Percentiles rank a stretch among this genome's conserved stretches.
Conservation (phyloP, 2,888 invertebrate species). For the Xiphydria camelus region DNA sequence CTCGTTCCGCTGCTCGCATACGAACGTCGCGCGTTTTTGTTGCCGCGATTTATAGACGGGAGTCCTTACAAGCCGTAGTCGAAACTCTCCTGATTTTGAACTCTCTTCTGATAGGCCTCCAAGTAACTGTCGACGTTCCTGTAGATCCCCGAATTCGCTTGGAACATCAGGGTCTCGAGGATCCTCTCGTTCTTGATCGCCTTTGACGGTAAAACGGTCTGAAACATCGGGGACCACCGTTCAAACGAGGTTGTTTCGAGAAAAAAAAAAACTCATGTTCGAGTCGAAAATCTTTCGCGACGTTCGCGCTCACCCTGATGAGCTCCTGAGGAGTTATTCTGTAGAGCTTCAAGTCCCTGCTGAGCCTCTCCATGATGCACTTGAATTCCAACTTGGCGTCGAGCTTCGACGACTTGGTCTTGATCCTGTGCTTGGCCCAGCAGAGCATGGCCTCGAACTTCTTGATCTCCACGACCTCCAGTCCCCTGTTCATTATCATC, state of each 20-base stretch:
- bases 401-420: constrained; percentile 66
- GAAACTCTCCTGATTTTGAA: constrained; percentile 88
- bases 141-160: constrained; percentile 92
- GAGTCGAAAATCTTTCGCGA: too few relatives aligned
- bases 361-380: constrained; percentile 89
- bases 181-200: constrained; percentile 91
- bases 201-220: constrained; percentile 88
- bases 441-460: constrained; percentile 93
- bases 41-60: too few relatives aligned
- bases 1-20: background rate
- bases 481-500: constrained; percentile 89
- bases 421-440: constrained; percentile 86
- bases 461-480: constrained; percentile 85
- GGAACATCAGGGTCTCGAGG: constrained; percentile 89
- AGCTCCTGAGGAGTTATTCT: constrained; percentile 91
- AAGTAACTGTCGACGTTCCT: constrained; percentile 86
- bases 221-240: too few relatives aligned
- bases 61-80: constrained; percentile 75
- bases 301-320: constrained; percentile 77
- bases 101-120: constrained; percentile 83
- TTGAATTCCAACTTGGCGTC: constrained; percentile 89
- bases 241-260: background rate
- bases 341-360: constrained; percentile 85
- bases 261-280: background rate
- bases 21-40: background rate